Conservation (phyloP, 2,797 vertebrate genomes). For the Prunella strophiata region DNA sequence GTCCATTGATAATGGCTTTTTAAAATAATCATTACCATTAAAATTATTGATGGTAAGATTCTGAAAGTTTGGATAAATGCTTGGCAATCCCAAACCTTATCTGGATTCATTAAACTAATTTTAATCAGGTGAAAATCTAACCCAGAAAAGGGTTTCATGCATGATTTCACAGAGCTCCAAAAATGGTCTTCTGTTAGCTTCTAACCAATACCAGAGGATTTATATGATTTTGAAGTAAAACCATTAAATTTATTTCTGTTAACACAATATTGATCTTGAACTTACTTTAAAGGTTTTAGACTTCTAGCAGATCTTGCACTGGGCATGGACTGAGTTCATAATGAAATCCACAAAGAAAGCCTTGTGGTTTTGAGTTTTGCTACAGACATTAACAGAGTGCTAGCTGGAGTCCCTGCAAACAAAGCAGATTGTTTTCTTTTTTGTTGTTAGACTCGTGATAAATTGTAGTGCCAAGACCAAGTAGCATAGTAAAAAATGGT, state of each 20-base stretch:
- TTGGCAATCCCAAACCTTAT: not conserved
- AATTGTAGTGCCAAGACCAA: not conserved
- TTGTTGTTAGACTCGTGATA: not conserved
- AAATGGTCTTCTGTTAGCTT: not conserved
- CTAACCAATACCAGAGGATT: not conserved
- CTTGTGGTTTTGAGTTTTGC: not conserved
- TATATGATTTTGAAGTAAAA: not conserved
- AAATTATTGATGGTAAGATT: not conserved
- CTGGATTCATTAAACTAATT: not conserved
- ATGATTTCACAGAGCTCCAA: not conserved
- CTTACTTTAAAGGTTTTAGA: conserved; percentile 1
- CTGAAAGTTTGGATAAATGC: not conserved
- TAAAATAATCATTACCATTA: not conserved
- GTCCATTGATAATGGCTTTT: not conserved
- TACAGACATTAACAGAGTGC: not conserved
- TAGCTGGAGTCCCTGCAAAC: not conserved
- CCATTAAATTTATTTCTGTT: not conserved
- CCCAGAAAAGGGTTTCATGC: not conserved
- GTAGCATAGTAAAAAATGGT: not conserved
- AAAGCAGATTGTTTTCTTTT: not conserved
- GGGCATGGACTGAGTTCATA: not conserved
- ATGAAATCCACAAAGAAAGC: not conserved
- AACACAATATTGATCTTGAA: not conserved
- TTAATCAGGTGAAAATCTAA: not conserved
- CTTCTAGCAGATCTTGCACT: not conserved